Base-by-base conservation (phyloP, 2,888 invertebrate genomes). In the Amiota communis region DNA sequence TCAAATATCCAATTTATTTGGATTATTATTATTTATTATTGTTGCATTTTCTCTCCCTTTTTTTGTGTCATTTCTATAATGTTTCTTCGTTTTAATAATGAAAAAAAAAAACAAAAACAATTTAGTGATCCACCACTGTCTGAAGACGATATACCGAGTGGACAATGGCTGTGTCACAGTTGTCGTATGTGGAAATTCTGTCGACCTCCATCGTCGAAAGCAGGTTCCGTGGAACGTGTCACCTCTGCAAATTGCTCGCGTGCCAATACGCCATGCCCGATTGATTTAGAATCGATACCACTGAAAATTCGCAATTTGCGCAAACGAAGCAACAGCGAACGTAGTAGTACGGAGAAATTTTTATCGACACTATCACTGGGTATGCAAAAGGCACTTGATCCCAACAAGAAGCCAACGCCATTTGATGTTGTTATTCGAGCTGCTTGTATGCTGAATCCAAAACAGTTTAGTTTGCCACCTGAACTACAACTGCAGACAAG, bases 121-220 rank as follows among this genome's bases (percentile, higher is more conserved):
- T 36, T 51, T 68, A 97, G 97, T 91, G 96, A 98, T 91, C 99
- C 98, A 1, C 98, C 98, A 0, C 90, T 99, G 72, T 95, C 95
- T 74, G 96, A 96, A 86, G 93, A 94, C 79, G 96, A 97, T 86
- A 95, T 98, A 79, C 98, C 98, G 0, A 92, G 92, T 67, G 97
- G 98, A 0, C 94, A 97, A 88, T 98, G 98, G 97, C 90, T 97
- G 77, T 98, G 98, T 86, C 95, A 96, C 81, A 93, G 95, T 80
- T 98, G 98, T 88, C 91, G 88, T 12, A 90, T 89, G 89, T 87
- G 85, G 1, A 79, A 87, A 56, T 75, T 84, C 0, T 75, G 79
- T 20, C 89, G 88, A 72, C 81, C 88, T 4, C 74, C 83, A 3
- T 77, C 81, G 91, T 92, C 78, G 77, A 91, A 77, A 90, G 91